These are phyloP conservation scores for Cynopterus sphinx DNA, from an alignment of 2,797 vertebrate species.

Conservation along the genomic window DNA sequence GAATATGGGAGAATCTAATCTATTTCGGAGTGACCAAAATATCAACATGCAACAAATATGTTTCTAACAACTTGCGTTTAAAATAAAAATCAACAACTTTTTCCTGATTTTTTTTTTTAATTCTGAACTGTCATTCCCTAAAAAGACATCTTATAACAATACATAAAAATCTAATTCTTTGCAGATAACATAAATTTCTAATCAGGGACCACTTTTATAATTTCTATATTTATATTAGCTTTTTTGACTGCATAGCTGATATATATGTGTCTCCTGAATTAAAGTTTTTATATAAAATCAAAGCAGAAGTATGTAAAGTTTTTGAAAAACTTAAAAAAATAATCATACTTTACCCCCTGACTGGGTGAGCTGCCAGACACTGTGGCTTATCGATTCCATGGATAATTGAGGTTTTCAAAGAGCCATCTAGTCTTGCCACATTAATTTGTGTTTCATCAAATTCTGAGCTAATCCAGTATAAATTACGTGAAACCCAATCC, in stretches of 20 bases:
- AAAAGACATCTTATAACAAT: neutral
- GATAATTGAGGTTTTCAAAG: slow-evolving; percentile 98
- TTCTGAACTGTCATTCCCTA: neutral
- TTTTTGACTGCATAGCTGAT: neutral
- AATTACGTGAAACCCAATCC: slow-evolving; percentile 98
- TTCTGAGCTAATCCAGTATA: slow-evolving; percentile 99
- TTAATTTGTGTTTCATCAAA: slow-evolving; percentile 99
- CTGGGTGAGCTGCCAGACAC: slow-evolving; percentile 95
- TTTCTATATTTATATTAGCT: neutral
- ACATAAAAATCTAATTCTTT: neutral
- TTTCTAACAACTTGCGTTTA: neutral
- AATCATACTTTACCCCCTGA: slow-evolving; percentile 93
- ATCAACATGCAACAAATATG: neutral
- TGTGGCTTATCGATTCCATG: slow-evolving; percentile 98
- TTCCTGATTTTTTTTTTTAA: neutral
- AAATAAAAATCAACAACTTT: neutral
- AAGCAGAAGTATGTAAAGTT: neutral
- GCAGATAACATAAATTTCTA: neutral
- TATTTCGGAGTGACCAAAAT: neutral
- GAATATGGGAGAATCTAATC: neutral
- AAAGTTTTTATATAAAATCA: neutral
- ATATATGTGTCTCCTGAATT: neutral
- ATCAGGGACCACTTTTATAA: neutral
- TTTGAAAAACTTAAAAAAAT: slow-evolving; percentile 55
- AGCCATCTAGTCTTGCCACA: slow-evolving; percentile 96